Evolutionary conservation across 2,113 vertebrate species (phyloP), one percentile per base, ranked within the genome.

Genomic region (Cyphomyrus plagiostoma): DNA sequence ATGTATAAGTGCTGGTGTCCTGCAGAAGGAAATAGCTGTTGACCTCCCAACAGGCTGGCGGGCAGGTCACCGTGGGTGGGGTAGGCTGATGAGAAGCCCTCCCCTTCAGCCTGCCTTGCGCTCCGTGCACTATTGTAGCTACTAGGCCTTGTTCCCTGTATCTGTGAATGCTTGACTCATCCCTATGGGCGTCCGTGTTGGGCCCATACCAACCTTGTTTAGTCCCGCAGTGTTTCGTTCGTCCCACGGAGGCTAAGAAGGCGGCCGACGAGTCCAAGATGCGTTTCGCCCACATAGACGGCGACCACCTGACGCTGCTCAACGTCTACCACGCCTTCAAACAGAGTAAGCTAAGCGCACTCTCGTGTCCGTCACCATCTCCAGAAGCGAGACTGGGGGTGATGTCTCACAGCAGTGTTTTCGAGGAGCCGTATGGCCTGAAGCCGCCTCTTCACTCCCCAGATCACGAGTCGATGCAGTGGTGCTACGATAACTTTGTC

Each of bases 401-500:
- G 21, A 21, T 17, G 13, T 52, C 13, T 30, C 5, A 4, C 21
- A 8, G 66, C 30, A n/a, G 87, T 49, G 87, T 66, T 53, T 88
- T 39, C 23, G 56, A 15, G 56, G 39, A 58, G 42, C 23, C 5
- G 58, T 48, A n/a, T 0, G 39, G 23, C 35, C 8, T 23, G 8
- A 46, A 8, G 2, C 13, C 4, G 11, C 46, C 23, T 26, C 83
- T 50, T 5, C 88, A 3, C 62, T 13, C 23, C 58, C 39, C 94
- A 99, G 98, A 99, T 96, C 98, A 99, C 91, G 98, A 99, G 94
- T 96, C 98, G 77, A 98, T 98, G 96, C 98, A 99, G 95, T 99
- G 98, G 98, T 99, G 98, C 96, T 99, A 99, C 91, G 98, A 99
- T 97, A 99, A 99, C 97, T 99, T 99, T 96, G 98, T 99, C 95